Evolutionary conservation across 2,113 vertebrate genomes (phyloP).

Genomic region (Takifugu bimaculatus): DNA sequence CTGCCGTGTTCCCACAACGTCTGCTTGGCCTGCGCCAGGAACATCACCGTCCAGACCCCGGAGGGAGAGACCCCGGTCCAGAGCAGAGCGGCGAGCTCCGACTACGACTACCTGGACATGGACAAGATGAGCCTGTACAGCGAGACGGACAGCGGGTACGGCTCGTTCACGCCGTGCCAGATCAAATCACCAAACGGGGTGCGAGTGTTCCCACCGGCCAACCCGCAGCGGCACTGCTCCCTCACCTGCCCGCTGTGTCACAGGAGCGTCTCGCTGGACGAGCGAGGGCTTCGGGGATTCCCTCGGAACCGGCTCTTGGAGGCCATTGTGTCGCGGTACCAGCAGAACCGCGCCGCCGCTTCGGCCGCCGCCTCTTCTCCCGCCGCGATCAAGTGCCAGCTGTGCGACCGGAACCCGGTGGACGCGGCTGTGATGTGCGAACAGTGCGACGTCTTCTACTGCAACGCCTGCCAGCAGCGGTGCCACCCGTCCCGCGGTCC

Average conservation of each 20-base stretch:
- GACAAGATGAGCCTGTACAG: slow-evolving; percentile 95
- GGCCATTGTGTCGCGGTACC: slow-evolving; percentile 87
- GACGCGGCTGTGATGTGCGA: slow-evolving; percentile 83
- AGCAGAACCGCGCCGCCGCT: slow-evolving; percentile 76
- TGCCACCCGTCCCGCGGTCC: slow-evolving; percentile 94
- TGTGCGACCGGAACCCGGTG: slow-evolving; percentile 82
- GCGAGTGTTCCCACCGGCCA: slow-evolving; percentile 82
- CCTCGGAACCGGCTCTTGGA: slow-evolving; percentile 92
- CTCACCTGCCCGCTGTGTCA: slow-evolving; percentile 96
- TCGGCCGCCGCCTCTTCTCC: slow-evolving; percentile 52
- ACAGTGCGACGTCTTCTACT: slow-evolving; percentile 94
- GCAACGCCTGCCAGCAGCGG: slow-evolving; percentile 87
- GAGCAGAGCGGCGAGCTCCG: slow-evolving; percentile 76
- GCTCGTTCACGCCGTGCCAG: slow-evolving; percentile 90
- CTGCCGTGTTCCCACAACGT: slow-evolving; percentile 91
- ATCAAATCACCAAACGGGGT: slow-evolving; percentile 91
- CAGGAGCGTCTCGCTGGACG: slow-evolving; percentile 91
- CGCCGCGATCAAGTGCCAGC: slow-evolving; percentile 79
- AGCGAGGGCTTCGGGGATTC: slow-evolving; percentile 89
- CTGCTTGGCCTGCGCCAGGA: slow-evolving; percentile 90
- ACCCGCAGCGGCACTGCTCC: slow-evolving; percentile 77
- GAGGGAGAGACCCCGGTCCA: slow-evolving; percentile 82
- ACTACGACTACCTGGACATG: slow-evolving; percentile 80
- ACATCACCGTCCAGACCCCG: slow-evolving; percentile 92
- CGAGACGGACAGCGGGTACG: slow-evolving; percentile 96